Base-by-base conservation (phyloP, 1,140 invertebrate species). In the Heliconius hewitsoni region DNA sequence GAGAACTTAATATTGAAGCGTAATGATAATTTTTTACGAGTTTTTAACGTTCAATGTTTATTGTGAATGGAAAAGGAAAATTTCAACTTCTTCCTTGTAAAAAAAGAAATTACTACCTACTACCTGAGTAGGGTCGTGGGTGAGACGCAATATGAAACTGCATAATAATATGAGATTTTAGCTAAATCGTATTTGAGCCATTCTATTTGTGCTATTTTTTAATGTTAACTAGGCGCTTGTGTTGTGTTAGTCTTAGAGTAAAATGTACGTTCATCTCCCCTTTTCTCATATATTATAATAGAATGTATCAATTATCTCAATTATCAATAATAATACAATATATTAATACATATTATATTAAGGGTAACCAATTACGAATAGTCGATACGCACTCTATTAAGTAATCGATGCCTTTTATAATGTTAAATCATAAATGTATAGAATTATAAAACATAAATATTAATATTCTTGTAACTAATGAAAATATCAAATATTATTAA, bases 181-280 rank as follows among this genome's bases (percentile, higher is more conserved):
- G 88, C 80, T 66, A 79, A 91, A 89, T 86, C 87, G 87, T 91
- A 90, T 89, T 82, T 85, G 82, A 90, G 89, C 88, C 90, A 89
- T 90, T 91, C 82, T 83, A 84, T 86, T 91, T 84, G 90, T 94
- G 89, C 86, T 94, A 94, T 94, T 92, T 93, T 46, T 91, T 91
- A 92, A 91, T 83, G 85, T 93, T 89, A 91, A 90, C 83, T 93
- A 91, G 87, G 85, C 87, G 90, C 90, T 93, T 94, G 90, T 91
- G 87, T 92, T 91, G 92, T 93, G 92, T 93, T 92, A 92, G 91
- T 89, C 76, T 90, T 93, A 93, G 88, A 72, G 79, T 89, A 87
- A 87, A 81, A 82, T 77, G 80, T 82, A 82, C 83, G 85, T 89
- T 85, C 86, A 80, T 85, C 84, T 82, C 80, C 87, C 84, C 84